A percentile compares a stretch with the other conserved stretches of the same genome.
These are phyloP conservation scores for Margarornis squamiger DNA, from an alignment of 2,797 vertebrate genomes.

Conservation along the genomic window DNA sequence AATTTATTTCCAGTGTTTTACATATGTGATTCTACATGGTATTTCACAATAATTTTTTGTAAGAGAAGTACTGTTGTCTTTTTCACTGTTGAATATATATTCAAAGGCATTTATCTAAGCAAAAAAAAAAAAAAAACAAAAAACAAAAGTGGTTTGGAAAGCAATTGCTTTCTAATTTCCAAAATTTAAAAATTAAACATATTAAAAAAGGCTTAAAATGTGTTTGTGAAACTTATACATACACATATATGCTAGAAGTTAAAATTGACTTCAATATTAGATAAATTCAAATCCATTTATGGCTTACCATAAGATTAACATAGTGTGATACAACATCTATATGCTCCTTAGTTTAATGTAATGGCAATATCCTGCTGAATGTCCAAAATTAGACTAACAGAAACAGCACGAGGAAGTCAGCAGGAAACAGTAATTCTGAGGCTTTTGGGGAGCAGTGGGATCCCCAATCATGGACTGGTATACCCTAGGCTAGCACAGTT, in stretches of 20 bases:
- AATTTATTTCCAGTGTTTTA: background rate
- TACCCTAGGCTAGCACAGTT: background rate
- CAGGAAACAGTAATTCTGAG: background rate
- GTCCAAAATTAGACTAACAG: background rate
- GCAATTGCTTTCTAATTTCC: background rate
- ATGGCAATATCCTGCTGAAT: background rate
- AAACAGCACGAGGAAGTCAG: background rate
- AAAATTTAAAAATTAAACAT: background rate
- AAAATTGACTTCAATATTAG: background rate
- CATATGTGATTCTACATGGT: background rate
- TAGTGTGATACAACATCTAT: background rate
- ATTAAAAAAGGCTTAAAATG: background rate
- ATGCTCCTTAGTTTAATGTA: background rate
- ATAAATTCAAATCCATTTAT: background rate
- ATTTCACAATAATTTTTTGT: background rate
- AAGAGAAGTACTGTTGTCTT: background rate
- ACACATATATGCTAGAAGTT: background rate
- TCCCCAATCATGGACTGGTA: background rate
- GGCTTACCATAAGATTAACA: rapidly evolving
- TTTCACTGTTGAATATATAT: background rate
- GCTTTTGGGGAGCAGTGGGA: background rate
- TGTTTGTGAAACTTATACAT: background rate
- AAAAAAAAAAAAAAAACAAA: background rate
- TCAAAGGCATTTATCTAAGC: background rate
- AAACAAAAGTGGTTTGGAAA: background rate